Base-by-base conservation (phyloP, 1,140 invertebrate genomes). In the Samia ricini region DNA sequence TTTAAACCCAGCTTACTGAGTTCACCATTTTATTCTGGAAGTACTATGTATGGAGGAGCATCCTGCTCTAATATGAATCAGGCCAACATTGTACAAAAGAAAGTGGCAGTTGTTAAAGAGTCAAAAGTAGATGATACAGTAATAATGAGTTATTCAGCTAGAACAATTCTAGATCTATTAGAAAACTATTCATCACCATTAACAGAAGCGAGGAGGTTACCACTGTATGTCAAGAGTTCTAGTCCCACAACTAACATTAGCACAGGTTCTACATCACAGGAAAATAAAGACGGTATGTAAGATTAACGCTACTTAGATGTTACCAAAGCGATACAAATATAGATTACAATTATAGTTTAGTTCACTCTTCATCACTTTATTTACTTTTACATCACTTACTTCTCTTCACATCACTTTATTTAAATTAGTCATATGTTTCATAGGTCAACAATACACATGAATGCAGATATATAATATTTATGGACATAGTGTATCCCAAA, bases 11-110 rank as follows among this genome's bases (percentile, higher is more conserved):
- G 63, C 56, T 68, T 81, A 19, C 58, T 81, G 23, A 74, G 74
- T 19, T 94, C 96, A 10, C 94, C 96, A 29, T 97, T 97, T 83
- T 97, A 97, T 80, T 91, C 91, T 68, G 96, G 95, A n/a, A 93
- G 92, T 68, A 97, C 95, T 2, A 94, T 92, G 50, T 97, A 95
- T 87, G 96, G 96, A 23, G 96, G 96, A 51, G 93, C 95, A 36
- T 93, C 95, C 48, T 93, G 93, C 2, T 93, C 94, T 60, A 91
- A 90, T 60, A 88, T 87, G 61, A 91, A 90, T 68, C 82, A 85
- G 54, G 81, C 85, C 63, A 74, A 90, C 63, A 83, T 91, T 56
- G 77, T 73, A 48, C 69, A 74, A 15, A 74, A 65, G 42, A 80
- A 73, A 58, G 64, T 60, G 5, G 64, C 73, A 33, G 54, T 64